A percentile compares a stretch with the other conserved stretches of the same genome.
phyloP scores from a whole-genome alignment of 2,113 vertebrate species.

The Pithys albifrons region DNA sequence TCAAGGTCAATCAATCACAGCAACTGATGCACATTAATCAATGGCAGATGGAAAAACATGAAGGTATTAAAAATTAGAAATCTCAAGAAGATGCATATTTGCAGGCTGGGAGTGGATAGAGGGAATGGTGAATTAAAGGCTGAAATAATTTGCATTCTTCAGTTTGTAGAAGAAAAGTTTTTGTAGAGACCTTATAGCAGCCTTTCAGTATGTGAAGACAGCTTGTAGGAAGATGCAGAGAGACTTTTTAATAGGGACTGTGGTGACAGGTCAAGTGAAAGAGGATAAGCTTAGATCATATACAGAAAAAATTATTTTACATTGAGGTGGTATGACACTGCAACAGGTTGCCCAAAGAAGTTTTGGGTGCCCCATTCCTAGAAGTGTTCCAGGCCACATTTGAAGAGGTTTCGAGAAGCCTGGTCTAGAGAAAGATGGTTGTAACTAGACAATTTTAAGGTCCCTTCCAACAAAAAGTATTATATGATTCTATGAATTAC shows the following conservation, averaged over 20 bases:
- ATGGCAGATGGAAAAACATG: neutral
- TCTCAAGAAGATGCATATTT: neutral
- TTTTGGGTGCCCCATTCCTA: fast-evolving
- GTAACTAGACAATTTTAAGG: neutral
- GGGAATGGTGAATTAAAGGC: neutral
- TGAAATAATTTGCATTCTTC: neutral
- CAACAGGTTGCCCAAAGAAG: neutral
- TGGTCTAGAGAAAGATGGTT: fast-evolving
- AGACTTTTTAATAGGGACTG: neutral
- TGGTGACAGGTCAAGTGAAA: neutral
- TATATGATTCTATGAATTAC: neutral
- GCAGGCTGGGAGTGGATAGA: neutral
- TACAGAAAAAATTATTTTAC: neutral
- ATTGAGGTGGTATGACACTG: neutral
- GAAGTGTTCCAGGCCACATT: neutral
- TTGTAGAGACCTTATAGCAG: no score
- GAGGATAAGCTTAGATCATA: neutral
- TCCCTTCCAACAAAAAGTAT: neutral
- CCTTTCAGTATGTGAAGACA: neutral
- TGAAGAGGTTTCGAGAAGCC: neutral
- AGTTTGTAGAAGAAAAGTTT: neutral
- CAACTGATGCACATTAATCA: neutral
- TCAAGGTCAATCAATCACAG: neutral
- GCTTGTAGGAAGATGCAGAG: neutral
- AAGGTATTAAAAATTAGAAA: neutral